These are phyloP conservation scores for Heliconius hortense DNA, from an alignment of 2,888 invertebrate genomes.

Conservation along the genomic window DNA sequence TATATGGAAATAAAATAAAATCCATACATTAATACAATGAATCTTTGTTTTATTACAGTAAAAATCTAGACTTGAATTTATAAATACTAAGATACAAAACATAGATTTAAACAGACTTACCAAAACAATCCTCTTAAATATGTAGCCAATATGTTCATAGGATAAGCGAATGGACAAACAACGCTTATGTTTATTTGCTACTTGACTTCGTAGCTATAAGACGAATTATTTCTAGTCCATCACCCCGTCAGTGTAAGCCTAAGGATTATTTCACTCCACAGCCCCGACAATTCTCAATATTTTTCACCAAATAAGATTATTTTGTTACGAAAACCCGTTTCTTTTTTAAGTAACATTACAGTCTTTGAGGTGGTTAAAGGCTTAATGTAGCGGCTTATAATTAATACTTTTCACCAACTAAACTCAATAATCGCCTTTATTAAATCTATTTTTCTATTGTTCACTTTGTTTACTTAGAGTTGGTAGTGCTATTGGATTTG, in stretches of 20 bases:
- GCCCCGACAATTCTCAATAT: constrained; percentile 43
- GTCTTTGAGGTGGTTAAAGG: constrained; percentile 15
- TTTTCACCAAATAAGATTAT: constrained; percentile 29
- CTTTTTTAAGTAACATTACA: constrained; percentile 19
- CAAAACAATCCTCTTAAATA: constrained; percentile 4
- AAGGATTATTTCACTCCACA: constrained; percentile 51
- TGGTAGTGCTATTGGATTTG: too few species aligned
- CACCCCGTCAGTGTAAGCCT: constrained; percentile 43
- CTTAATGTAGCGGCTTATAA: constrained; percentile 11
- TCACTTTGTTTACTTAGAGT: too few species aligned
- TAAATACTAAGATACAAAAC: neutral
- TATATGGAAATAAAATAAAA: too few species aligned
- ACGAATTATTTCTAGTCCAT: constrained; percentile 26
- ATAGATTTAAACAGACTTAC: neutral
- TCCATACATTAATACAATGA: too few species aligned
- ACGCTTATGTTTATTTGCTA: constrained; percentile 18
- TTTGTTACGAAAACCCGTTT: constrained; percentile 20
- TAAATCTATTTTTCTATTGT: neutral
- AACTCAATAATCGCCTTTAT: constrained; percentile 1
- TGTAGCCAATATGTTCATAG: constrained; percentile 1
- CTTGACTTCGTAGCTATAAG: constrained; percentile 15
- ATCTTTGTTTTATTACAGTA: too few species aligned
- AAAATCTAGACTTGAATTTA: neutral
- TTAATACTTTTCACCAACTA: constrained; percentile 4
- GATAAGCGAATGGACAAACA: constrained; percentile 20